Base-by-base conservation (phyloP, 2,888 invertebrate species). In the Panorpa germanica region DNA sequence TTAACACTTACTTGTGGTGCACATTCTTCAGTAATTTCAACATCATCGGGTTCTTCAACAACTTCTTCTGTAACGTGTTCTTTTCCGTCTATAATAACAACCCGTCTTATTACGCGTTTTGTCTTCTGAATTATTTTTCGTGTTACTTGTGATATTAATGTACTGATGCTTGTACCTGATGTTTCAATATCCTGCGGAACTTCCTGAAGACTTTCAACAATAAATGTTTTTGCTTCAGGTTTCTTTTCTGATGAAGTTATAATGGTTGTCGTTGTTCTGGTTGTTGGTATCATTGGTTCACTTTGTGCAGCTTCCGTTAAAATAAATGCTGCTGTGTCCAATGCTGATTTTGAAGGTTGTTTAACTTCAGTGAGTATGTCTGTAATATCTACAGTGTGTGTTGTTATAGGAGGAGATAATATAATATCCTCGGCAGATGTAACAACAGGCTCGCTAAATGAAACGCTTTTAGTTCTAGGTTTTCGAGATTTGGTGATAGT, bases 1-100 rank as follows among this genome's bases (percentile, higher is more conserved):
- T 67, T 73, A 22, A 76, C 74, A 34, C 70, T 70, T 10, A 76
- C 69, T 40, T 70, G 59, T 1, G 76, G 76, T 40, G 75, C 66
- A 40, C 70, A 66, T 50, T 81, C 71, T 46, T 74, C 74, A 18
- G 63, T 63, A 7, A 74, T 59, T 52, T 77, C 75, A 4, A 76
- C 57, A 47, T 72, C 70, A 44, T 28, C 61, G 4, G 45, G 45
- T 38, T 59, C 43, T 35, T 45, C 45, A 21, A 45, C 39, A 11
- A 42, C 32, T 22, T 43, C 39, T 34, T 48, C 49, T 34, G 44
- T 42, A 4, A 41, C 35, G 19, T 35, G 37, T 33, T 44, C 41
- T 29, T 41, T 38, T n/a, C 43, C 46, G 37, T 46, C 38, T 20
- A 45, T 38, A 4, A 45, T 40, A 9, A 42, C 40, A 13, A 46